These are phyloP conservation scores for Hippocampus kuda DNA, from an alignment of 2,797 vertebrate species.

Conservation along the genomic window DNA sequence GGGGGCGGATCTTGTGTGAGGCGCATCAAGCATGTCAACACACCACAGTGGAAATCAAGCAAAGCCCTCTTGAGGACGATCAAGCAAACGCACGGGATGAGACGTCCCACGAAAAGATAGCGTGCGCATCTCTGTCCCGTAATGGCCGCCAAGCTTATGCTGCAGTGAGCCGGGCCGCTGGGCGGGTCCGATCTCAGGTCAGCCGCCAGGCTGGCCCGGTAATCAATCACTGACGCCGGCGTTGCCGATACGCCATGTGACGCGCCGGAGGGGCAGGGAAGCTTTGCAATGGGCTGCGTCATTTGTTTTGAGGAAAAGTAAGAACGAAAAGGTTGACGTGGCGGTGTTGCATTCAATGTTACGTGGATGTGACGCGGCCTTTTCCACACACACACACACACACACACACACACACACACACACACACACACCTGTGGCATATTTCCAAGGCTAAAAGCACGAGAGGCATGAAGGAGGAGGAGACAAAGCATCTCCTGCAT, in stretches of 20 bases:
- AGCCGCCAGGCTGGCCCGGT: conserved; percentile 10
- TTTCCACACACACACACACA: conserved; percentile 15
- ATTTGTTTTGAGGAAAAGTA: neutral
- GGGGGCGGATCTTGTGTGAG: too few species aligned
- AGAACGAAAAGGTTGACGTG: neutral
- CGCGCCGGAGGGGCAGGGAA: neutral
- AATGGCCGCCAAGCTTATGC: conserved; percentile 50
- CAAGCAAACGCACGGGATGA: neutral
- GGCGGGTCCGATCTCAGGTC: conserved; percentile 32
- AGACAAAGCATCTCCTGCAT: conserved; percentile 60
- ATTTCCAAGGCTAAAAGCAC: neutral
- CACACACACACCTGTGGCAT: conserved; percentile 38
- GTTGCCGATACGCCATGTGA: conserved; percentile 6
- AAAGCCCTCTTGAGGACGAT: neutral
- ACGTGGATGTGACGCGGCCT: conserved; percentile 22
- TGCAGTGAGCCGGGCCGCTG: conserved; percentile 40
- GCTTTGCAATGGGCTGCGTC: neutral
- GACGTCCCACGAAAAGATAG: neutral
- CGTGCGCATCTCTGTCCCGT: conserved; percentile 30
- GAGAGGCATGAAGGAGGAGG: neutral
- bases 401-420: conserved; percentile 11
- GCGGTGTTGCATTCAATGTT: conserved; percentile 41
- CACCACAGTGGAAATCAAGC: neutral
- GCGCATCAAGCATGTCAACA: neutral
- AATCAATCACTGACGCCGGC: conserved; percentile 61